Evolutionary conservation across 2,797 vertebrate genomes (phyloP).

Genomic region (Alcedo quadribrachys): DNA sequence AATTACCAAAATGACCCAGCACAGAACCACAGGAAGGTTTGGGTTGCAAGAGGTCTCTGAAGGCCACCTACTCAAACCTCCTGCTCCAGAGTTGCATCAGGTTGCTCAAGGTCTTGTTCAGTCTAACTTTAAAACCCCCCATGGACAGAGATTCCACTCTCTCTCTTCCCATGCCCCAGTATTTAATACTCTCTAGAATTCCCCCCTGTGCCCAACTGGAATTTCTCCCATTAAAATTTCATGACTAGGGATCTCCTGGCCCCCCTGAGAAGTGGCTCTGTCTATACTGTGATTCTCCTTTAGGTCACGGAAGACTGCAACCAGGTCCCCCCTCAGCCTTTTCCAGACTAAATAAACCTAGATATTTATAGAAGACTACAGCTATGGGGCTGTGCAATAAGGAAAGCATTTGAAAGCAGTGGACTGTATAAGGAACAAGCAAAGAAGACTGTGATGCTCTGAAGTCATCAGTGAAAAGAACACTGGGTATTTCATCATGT

Average conservation of each 20-base stretch:
- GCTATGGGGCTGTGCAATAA: background rate
- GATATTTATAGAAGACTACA: background rate
- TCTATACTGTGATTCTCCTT: background rate
- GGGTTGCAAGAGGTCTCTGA: background rate
- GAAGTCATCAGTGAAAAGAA: background rate
- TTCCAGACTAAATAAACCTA: background rate
- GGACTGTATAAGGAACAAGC: background rate
- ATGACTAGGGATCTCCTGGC: background rate
- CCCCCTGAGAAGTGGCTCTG: background rate
- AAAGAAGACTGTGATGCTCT: background rate
- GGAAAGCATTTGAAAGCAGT: background rate
- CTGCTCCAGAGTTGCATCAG: background rate
- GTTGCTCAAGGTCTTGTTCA: background rate
- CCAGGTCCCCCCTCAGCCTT: background rate
- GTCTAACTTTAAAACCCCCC: background rate
- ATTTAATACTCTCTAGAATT: background rate
- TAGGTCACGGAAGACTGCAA: background rate
- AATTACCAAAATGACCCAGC: background rate
- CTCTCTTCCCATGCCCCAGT: background rate
- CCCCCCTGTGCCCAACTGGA: background rate
- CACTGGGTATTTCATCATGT: accelerated
- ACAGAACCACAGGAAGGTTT: background rate
- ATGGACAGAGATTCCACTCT: background rate
- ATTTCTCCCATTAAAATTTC: background rate
- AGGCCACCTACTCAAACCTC: background rate